Conservation (phyloP, 2,113 vertebrate species). For the Rissa tridactyla region DNA sequence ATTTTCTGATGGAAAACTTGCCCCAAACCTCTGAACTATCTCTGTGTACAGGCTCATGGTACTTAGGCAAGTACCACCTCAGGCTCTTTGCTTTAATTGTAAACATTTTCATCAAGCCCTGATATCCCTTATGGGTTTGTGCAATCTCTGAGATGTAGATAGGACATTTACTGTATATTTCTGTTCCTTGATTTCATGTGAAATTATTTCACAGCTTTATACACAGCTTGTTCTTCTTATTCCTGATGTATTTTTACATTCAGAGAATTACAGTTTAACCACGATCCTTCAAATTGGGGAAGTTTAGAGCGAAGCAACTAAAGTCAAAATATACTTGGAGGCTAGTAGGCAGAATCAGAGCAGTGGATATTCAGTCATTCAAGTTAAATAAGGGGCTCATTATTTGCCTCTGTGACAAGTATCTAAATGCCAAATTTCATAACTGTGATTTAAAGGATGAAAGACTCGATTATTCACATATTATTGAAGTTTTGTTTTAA, state of each 20-base stretch:
- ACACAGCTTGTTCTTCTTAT: not conserved
- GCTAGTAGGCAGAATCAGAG: not conserved
- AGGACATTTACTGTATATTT: not conserved
- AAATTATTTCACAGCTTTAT: not conserved
- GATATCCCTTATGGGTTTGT: not conserved
- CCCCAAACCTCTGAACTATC: slow-evolving; percentile 42
- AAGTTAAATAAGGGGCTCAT: not conserved
- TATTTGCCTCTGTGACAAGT: not conserved
- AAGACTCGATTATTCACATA: not conserved
- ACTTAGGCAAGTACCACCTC: not conserved
- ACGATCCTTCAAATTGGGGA: not conserved
- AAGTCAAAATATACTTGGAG: not conserved
- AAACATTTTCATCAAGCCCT: not conserved
- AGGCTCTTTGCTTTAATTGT: slow-evolving; percentile 18
- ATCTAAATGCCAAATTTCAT: not conserved
- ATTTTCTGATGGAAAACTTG: slow-evolving; percentile 28
- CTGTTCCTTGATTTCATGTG: not conserved
- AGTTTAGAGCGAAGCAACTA: not conserved
- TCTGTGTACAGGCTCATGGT: not conserved
- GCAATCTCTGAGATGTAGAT: not conserved
- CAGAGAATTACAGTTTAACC: not conserved
- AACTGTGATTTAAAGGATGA: not conserved
- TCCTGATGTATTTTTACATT: not conserved
- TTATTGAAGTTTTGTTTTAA: not conserved
- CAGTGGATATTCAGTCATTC: not conserved